Evolutionary conservation across 2,797 vertebrate species (phyloP), one percentile per base, ranked within the genome.

Genomic region (Xenops minutus): DNA sequence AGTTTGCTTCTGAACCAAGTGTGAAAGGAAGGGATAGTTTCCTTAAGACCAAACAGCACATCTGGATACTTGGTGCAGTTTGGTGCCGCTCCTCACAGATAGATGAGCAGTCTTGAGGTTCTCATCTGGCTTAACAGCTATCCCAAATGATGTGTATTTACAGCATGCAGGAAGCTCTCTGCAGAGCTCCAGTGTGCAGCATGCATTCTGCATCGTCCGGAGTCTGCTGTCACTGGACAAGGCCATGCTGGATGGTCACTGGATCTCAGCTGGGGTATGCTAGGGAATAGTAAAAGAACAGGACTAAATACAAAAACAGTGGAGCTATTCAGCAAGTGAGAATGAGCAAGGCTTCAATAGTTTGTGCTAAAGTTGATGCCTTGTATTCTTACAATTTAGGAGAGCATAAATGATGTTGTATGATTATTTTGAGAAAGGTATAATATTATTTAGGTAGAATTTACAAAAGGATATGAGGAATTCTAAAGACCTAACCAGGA

Each of bases 191-290:
- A 1, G 23, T 20, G 26, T 8, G 16, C 68, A 55, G 44, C 0
- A 1, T 6, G 23, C 2, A 2, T 36, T 41, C 41, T 48, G 32
- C 22, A 39, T 32, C 4, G 20, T 49, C n/a, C 0, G 0, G 55
- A 37, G 12, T 23, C 19, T 64, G 30, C 26, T 75, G 54, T 58
- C n/a, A 9, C 30, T 22, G 4, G 5, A 21, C 9, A 30, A 4
- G 9, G 19, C 27, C 23, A 1, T 2, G 7, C 36, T 51, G 43
- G 16, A 13, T 20, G 36, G 6, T 30, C 9, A 4, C 5, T 0
- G 0, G 9, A 43, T 27, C 36, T 77, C 67, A 36, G 0, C 0
- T 2, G 2, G 21, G 30, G 7, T 29, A 32, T 36, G 23, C 27
- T n/a, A 41, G 8, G 30, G 22, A 51, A 39, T 15, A 48, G 14